These are phyloP conservation scores for Luperina testacea DNA, from an alignment of 2,888 invertebrate genomes.

Conservation along the genomic window DNA sequence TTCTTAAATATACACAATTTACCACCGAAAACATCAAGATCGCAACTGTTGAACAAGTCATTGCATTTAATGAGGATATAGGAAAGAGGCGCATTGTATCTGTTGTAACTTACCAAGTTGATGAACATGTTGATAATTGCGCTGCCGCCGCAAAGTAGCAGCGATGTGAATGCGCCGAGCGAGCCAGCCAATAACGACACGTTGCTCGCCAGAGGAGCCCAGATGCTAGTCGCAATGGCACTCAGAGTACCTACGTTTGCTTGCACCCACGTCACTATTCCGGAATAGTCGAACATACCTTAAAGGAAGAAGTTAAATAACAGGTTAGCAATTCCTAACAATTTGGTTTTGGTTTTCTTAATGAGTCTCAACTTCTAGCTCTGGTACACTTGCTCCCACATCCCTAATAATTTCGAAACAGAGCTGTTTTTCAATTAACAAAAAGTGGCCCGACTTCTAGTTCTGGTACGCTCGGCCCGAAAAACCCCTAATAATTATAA, in stretches of 20 bases:
- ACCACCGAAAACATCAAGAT: too few relatives aligned
- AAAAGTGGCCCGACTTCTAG: not conserved
- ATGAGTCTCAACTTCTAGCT: not conserved
- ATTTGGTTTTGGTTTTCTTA: not conserved
- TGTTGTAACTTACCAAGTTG: slow-evolving; percentile 93
- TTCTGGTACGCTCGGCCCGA: not conserved
- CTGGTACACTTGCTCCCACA: not conserved
- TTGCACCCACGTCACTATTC: slow-evolving; percentile 95
- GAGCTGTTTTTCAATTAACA: not conserved
- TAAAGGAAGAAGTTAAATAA: slow-evolving; percentile 26
- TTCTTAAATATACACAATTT: too few relatives aligned
- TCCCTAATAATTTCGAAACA: not conserved
- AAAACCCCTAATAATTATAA: not conserved
- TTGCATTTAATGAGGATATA: too few relatives aligned
- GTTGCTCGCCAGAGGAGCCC: slow-evolving; percentile 98
- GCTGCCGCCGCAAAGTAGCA: slow-evolving; percentile 96
- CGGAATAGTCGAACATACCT: slow-evolving; percentile 93
- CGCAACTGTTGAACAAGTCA: too few relatives aligned
- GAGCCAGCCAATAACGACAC: slow-evolving; percentile 95
- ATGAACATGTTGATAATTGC: slow-evolving; percentile 96
- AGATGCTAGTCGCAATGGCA: slow-evolving; percentile 95
- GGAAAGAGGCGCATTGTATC: too few relatives aligned
- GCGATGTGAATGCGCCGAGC: slow-evolving; percentile 95
- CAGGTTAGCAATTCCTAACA: not conserved
- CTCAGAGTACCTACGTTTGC: slow-evolving; percentile 97